These are phyloP conservation scores for Zophobas morio DNA, from an alignment of 1,140 invertebrate species.

Conservation along the genomic window DNA sequence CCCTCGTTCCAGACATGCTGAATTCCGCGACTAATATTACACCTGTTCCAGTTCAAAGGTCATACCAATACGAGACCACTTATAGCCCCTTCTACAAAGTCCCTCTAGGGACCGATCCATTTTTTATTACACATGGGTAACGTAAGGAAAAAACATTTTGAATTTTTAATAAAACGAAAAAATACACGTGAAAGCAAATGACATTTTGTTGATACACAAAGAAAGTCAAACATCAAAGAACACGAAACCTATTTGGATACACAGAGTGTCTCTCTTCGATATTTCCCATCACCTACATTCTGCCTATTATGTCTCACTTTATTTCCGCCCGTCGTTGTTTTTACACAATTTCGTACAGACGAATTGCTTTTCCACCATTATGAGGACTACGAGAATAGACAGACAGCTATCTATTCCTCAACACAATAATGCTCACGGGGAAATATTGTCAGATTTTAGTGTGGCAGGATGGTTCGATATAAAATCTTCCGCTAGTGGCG, in stretches of 20 bases:
- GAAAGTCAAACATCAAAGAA: slow-evolving; percentile 7
- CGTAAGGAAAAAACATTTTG: background rate
- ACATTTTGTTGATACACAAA: background rate
- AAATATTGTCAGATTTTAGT: background rate
- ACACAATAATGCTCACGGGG: background rate
- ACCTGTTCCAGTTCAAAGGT: background rate
- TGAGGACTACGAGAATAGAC: background rate
- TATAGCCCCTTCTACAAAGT: background rate
- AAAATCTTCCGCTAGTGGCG: background rate
- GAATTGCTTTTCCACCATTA: slow-evolving; percentile 5
- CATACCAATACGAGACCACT: background rate
- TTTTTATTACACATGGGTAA: background rate
- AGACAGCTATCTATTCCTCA: background rate
- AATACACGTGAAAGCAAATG: background rate
- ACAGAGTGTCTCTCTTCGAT: background rate
- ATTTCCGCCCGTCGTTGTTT: background rate
- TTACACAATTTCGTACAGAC: slow-evolving; percentile 3
- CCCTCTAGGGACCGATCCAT: background rate
- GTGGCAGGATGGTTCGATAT: background rate
- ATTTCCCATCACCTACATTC: slow-evolving; percentile 1
- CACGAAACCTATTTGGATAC: background rate
- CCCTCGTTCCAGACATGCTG: too few species aligned
- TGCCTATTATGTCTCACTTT: background rate
- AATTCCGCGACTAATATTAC: background rate
- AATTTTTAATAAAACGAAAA: slow-evolving; percentile 11